Evolutionary conservation across 2,888 invertebrate species (phyloP).

Genomic region (Philonicus albiceps): DNA sequence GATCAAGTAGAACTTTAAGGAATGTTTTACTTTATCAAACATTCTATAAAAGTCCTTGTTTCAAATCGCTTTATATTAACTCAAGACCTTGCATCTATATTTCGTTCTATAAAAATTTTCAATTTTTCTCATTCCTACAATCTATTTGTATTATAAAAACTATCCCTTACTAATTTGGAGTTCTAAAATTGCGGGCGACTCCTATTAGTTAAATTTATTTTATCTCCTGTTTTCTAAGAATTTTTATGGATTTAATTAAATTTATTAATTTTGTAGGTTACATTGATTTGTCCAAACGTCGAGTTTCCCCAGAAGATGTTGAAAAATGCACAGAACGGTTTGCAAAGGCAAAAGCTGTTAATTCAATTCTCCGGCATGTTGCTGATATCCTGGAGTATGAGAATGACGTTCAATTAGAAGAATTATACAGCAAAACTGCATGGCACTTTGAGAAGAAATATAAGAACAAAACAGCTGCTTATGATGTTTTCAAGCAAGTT

Average conservation of each 20-base stretch:
- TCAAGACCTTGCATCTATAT: too few relatives aligned
- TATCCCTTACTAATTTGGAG: too few relatives aligned
- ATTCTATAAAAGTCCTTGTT: too few relatives aligned
- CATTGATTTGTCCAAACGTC: slow-evolving; percentile 98
- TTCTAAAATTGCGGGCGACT: too few relatives aligned
- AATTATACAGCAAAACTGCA: slow-evolving; percentile 94
- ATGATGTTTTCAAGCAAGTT: slow-evolving; percentile 98
- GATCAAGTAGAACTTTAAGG: too few relatives aligned
- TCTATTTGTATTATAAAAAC: too few relatives aligned
- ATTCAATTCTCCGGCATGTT: slow-evolving; percentile 96
- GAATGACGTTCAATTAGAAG: slow-evolving; percentile 90
- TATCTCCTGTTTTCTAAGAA: too few relatives aligned
- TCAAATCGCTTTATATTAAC: too few relatives aligned
- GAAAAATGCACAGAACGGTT: slow-evolving; percentile 98
- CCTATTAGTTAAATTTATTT: too few relatives aligned
- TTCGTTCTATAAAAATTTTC: too few relatives aligned
- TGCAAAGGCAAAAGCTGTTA: slow-evolving; percentile 97
- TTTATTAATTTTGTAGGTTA: slow-evolving; percentile 71
- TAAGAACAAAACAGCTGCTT: slow-evolving; percentile 94
- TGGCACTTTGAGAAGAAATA: slow-evolving; percentile 98
- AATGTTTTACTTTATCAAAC: too few relatives aligned
- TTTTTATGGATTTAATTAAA: background rate
- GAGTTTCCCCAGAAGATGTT: slow-evolving; percentile 97
- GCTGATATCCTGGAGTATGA: slow-evolving; percentile 93
- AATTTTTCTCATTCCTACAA: too few relatives aligned